Evolutionary conservation across 1,140 invertebrate species (phyloP), one percentile per base, ranked within the genome.

Genomic region (Oncopodura yosiiana): DNA sequence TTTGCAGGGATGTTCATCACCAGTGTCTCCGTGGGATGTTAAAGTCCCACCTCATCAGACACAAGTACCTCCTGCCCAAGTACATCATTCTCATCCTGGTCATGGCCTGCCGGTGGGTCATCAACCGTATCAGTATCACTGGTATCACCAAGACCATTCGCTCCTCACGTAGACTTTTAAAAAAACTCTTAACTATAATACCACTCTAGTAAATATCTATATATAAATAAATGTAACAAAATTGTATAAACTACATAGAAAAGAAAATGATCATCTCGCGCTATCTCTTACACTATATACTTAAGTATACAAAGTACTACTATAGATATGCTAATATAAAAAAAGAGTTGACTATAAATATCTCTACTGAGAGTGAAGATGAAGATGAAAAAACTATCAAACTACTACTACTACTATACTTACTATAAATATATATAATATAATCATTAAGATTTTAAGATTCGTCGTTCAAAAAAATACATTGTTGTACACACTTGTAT

Each of bases 131-230:
- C 62, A 58, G 41, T 64, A 64, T 56, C 62, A 64, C 34, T 64
- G 62, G 62, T 64, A 64, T 50, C 62, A 64, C 44, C 62, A 64
- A 55, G 62, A 64, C 43, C 62, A 64, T 41, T 64, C 62, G 45
- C 62, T 64, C 48, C 62, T 64, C 49, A 64, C 62, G 50, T 64
- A 64, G 56, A 56, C 34, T 36, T 46, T 16, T 34, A 8, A 18
- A 29, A 26, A 29, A 39, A 42, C 16, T 49, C 37, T 43, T 48
- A 38, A 45, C 38, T 48, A 41, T 24, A 27, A 37, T 21, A 48
- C 6, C 19, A 24, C 16, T 29, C 36, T 16, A 44, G 8, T 39
- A 39, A 11, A 5, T 39, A 39, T 39, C 5, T 39, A 16, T 19
- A 39, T 19, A 16, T 39, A 39, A 11, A 39, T 16, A 39, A 39